Base-by-base conservation (phyloP, 2,888 invertebrate species). In the Perizoma affinitatum region DNA sequence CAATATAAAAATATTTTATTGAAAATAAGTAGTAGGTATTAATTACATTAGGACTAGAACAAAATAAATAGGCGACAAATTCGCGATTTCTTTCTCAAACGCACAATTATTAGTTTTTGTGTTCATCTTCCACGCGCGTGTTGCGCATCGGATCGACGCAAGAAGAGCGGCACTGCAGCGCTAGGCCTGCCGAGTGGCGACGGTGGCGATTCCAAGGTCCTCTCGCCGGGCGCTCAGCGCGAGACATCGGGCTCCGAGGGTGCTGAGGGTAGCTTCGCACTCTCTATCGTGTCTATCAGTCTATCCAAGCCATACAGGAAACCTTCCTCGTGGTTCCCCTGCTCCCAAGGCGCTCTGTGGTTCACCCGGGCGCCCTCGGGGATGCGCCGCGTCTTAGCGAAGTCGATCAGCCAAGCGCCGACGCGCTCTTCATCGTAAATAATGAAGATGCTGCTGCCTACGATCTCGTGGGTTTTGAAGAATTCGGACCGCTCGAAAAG, bases 261-360 rank as follows among this genome's bases (percentile, higher is more conserved):
- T 49, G 79, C 76, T 54, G 73, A 68, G 5, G 81, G 73, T 57
- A 83, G 70, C 62, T 78, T 80, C 36, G 89, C 89, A 38, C 82
- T 83, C 74, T 92, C 92, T 84, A 92, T 87, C 40, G 87, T 96
- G 75, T 95, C 93, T 75, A 99, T 97, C 66, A 99, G 94, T 86
- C 97, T 96, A 88, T 99, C 98, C 74, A 99, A 93, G 58, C 99
- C 99, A 72, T 94, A 95, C 34, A 99, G 94, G 76, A 98, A 96
- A 6, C 99, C 99, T 85, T 99, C 99, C 86, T 99, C 99, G 80
- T 97, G 97, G 84, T 99, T 99, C n/a, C 98, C 99, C 70, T 97
- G 95, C 63, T 94, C 83, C 99, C 99, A 99, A 9, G 95, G 92
- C 6, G 93, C 92, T 58, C 97, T 94, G 83, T 99, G 99, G 69